Evolutionary conservation across 2,797 vertebrate genomes (phyloP), one percentile per base, ranked within the genome.

Genomic region (Danio albolineatus): DNA sequence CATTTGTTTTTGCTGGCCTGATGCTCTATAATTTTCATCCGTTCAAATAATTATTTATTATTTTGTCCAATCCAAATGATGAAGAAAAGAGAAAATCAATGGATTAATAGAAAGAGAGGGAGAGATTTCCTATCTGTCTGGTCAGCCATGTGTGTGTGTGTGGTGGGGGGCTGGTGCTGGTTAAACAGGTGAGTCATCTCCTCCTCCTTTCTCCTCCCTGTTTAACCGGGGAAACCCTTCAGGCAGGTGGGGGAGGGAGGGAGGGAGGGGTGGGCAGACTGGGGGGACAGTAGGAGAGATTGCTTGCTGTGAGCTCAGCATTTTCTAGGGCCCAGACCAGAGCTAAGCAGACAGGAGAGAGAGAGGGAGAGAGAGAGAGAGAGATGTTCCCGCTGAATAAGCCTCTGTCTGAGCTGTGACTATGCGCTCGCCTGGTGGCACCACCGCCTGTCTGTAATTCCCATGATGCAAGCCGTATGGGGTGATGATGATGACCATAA

Each of bases 391-490:
- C n/a, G 62, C 81, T 83, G 73, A 82, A 83, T 86, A 83, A 84
- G 74, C 77, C 84, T 75, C 67, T 48, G 76, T 81, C 72, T 83
- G 71, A 79, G 81, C 76, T 7, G 56, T 79, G 80, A 82, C 83
- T 80, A 62, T 67, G 74, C 70, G 71, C 73, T 73, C 39, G 73
- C 77, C 82, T 79, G 84, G 80, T 86, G 76, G 83, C 84, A 84
- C 69, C 76, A 66, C 75, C 69, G 59, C 80, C 61, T 71, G 56
- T 46, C 59, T 76, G 73, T 81, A 81, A 85, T 89, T 86, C 82
- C 76, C 75, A 84, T 84, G 87, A 89, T 89, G 88, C 87, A 87
- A 85, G 86, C 83, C 84, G 83, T 88, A 72, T 89, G 69, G 84
- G 84, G 84, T 83, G 87, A 90, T 89, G 82, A 86, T 89, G 76